Evolutionary conservation across 2,888 invertebrate genomes (phyloP), one percentile per base, ranked within the genome.

Genomic region (Drosophila acutilabella): DNA sequence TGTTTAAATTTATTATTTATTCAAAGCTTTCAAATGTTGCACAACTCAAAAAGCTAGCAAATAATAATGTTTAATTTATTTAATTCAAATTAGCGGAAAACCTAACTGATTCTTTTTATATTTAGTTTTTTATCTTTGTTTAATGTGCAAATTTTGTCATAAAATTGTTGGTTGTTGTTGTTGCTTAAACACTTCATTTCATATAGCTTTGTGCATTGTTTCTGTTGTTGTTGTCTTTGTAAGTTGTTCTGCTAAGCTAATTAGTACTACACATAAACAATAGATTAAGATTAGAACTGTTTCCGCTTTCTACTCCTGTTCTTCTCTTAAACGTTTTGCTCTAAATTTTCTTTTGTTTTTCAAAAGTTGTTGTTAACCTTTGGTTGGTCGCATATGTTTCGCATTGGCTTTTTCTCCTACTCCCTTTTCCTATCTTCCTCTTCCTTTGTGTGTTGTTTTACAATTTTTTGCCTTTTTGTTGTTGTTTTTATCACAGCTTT

Each of bases 321-420:
- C 42, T 59, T 64, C 33, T 36, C 47, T 54, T 61, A 45, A 58
- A 64, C 51, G 42, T 57, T 65, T 50, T 23, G 20, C 23, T 26
- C 13, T 47, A 57, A 53, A 10, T 58, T 47, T 59, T 53, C 13
- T 50, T 50, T 64, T 23, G 58, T 59, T 58, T 65, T 68, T 57
- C 76, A 77, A 77, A 80, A 86, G 79, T 80, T 84, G 84, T 84
- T 87, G 88, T 84, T 84, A 87, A 87, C 88, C 85, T 84, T 81
- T 79, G 82, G 82, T 84, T 88, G 88, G 88, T 84, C 84, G 84
- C 83, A 88, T 88, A 80, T 80, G 86, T 85, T 82, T 82, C 80
- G 83, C 74, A 82, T 85, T 82, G 87, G 82, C 87, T 80, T 84
- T 77, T 68, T 57, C 44, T 50, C 23, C 33, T 50, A 23, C 36